Percentiles rank a stretch among this genome's conserved stretches.
Conservation (phyloP, 2,113 vertebrate genomes). For the Apteryx owenii region DNA sequence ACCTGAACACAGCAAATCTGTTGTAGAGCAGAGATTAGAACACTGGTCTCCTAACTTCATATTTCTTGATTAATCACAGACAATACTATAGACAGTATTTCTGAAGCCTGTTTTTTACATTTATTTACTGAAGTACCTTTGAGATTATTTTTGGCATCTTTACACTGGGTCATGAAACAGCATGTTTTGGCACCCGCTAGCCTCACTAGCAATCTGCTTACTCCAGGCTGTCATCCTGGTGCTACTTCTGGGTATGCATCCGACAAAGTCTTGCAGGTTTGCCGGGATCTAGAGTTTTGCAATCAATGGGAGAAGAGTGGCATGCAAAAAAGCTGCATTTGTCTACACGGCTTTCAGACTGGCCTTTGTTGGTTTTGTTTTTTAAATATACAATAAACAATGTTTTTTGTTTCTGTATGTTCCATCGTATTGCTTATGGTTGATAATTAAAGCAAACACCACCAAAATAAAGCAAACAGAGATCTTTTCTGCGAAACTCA, state of each 20-base stretch:
- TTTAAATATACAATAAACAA: background rate
- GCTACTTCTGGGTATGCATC: constrained; percentile 15
- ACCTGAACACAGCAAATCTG: background rate
- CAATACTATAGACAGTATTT: background rate
- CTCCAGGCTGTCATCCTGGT: constrained; percentile 47
- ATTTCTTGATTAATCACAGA: background rate
- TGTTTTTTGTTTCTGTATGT: background rate
- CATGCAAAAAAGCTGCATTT: background rate
- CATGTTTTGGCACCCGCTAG: constrained; percentile 47
- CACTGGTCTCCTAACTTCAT: background rate
- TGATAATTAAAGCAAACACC: background rate
- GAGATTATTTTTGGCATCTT: constrained; percentile 58
- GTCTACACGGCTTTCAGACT: fast-evolving
- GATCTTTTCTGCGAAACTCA: background rate
- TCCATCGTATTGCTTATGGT: background rate
- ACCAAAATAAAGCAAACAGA: background rate
- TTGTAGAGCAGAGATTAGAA: background rate
- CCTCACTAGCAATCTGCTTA: constrained; percentile 49
- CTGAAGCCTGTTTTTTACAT: constrained; percentile 20
- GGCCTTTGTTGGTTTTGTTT: background rate
- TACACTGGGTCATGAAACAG: constrained; percentile 57
- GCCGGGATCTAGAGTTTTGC: background rate
- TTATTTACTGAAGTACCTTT: constrained; percentile 38
- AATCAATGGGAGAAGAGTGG: background rate
- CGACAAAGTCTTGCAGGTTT: constrained; percentile 56